phyloP scores from a whole-genome alignment of 1,140 invertebrate species.

The Drosophila lowei region DNA sequence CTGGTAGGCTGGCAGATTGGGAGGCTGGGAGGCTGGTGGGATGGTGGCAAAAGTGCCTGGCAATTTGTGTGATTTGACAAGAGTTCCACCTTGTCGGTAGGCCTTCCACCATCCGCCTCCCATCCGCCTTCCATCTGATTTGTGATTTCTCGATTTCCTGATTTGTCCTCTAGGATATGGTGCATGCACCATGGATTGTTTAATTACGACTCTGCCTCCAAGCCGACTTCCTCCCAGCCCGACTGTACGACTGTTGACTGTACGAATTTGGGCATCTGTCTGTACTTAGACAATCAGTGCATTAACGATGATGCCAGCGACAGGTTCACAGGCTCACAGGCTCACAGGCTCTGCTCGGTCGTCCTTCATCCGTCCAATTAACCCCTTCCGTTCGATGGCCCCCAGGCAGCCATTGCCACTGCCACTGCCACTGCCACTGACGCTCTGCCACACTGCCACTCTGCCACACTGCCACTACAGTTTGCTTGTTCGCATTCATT shows the following conservation, averaged over 20 bases:
- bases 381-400: conserved; percentile 26
- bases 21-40: neutral
- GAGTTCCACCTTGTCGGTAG: conserved; percentile 36
- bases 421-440: neutral
- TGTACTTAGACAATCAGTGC: conserved; percentile 26
- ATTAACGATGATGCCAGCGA: conserved; percentile 10
- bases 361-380: conserved; percentile 54
- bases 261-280: conserved; percentile 41
- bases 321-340: conserved; percentile 8
- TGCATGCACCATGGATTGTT: conserved; percentile 51
- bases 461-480: neutral
- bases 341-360: neutral
- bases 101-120: neutral
- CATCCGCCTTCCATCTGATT: neutral
- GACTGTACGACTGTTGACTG: conserved; percentile 47
- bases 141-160: conserved; percentile 22
- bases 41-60: conserved; percentile 40
- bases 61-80: conserved; percentile 78
- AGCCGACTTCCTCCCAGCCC: conserved; percentile 37
- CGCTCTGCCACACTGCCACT: too few species aligned
- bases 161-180: conserved; percentile 10
- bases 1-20: neutral
- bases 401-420: neutral
- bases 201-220: conserved; percentile 55
- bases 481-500: conserved; percentile 72